Evolutionary conservation across 2,888 invertebrate genomes (phyloP), one percentile per base, ranked within the genome.

Genomic region (Pasiphila rectangulata): DNA sequence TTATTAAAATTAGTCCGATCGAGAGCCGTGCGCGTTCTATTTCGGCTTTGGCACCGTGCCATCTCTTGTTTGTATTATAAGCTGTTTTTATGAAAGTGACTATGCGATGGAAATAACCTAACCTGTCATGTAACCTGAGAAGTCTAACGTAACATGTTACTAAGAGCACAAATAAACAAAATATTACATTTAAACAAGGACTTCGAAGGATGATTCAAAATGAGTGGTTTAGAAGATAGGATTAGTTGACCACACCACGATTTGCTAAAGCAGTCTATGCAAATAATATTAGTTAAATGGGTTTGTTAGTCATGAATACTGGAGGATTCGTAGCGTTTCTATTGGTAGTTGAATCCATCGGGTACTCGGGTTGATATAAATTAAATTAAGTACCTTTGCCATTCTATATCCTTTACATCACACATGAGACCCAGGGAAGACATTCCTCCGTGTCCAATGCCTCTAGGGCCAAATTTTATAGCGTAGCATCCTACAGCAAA

Each of bases 391-490:
- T 93, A 93, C 93, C 93, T 93, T 90, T 93, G 93, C 92, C 92
- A 92, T 79, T 93, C 92, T 74, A 83, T 75, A 89, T 95, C 95
- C 91, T 90, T 93, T 89, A 94, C 92, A 91, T 95, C 95, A 90
- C 93, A 94, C 92, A 94, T 94, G 80, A 95, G 92, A 76, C 95
- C 95, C 80, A 95, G 90, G 83, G 94, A 93, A 69, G 93, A 92
- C 81, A 96, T 95, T 79, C 96, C 96, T 71, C 96, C 95, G 88
- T 96, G 96, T 77, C 97, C 97, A 90, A 97, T 94, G 79, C 96
- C 96, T 90, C 97, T 94, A 69, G 97, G 96, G 69, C 98, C 98
- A 91, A 94, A 98, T 91, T 94, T 95, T 90, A 96, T 95, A 80
- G 96, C 96, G 92, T 98, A 97, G 92, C 98, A 98, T 90, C 95